Evolutionary conservation across 2,797 vertebrate species (phyloP).

Genomic region (Cossypha dichroa): DNA sequence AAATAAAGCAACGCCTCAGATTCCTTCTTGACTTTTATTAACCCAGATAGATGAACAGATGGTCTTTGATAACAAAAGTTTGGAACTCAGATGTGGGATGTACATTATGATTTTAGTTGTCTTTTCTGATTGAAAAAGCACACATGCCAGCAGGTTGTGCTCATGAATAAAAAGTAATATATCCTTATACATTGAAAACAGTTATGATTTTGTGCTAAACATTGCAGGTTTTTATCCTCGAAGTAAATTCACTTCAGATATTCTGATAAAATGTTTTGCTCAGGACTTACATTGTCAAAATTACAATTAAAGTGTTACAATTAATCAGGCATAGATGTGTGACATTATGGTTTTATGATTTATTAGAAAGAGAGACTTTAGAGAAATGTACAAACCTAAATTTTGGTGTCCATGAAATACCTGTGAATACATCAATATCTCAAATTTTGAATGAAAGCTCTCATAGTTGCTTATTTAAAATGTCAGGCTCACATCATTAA

Average conservation of each 20-base stretch:
- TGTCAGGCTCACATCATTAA: not conserved
- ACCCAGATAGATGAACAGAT: not conserved
- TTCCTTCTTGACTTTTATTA: not conserved
- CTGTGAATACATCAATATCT: not conserved
- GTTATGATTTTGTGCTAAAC: not conserved
- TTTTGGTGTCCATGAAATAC: not conserved
- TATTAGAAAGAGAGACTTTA: not conserved
- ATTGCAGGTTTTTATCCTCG: not conserved
- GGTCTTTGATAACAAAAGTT: not conserved
- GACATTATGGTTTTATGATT: not conserved
- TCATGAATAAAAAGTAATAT: not conserved
- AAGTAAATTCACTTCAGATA: not conserved
- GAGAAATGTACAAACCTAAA: not conserved
- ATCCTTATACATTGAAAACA: not conserved
- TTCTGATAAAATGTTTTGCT: not conserved
- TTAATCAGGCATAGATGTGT: not conserved
- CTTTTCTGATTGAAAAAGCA: not conserved
- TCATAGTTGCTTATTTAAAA: not conserved
- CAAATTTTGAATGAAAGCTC: not conserved
- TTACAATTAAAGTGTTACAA: not conserved
- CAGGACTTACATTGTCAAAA: not conserved
- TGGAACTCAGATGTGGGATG: not conserved
- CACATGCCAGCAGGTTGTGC: fast-evolving
- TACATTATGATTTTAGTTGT: not conserved
- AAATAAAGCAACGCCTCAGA: not conserved